Evolutionary conservation across 2,888 invertebrate species (phyloP), one percentile per base, ranked within the genome.

Genomic region (Parnassius smintheus): DNA sequence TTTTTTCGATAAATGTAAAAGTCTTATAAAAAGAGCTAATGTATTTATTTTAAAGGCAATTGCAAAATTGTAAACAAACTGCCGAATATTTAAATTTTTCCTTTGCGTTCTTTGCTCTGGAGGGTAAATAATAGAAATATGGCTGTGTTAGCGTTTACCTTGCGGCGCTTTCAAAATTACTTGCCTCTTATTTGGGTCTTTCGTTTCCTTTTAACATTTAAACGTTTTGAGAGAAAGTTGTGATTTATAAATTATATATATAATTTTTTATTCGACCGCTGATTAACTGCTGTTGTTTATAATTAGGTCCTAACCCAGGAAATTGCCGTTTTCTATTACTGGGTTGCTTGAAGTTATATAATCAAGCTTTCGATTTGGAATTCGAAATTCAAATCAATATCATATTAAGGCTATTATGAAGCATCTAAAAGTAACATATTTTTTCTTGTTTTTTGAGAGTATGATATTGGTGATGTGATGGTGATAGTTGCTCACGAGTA

Each of bases 81-180:
- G 73, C 72, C 75, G 75, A 77, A 76, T 77, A 75, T 77, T 77
- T 76, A 75, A 78, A 76, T 74, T 75, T 75, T 73, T 74, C 70
- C 71, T 63, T 72, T 70, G 61, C 69, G 71, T 70, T 68, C 64
- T 64, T 65, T 64, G 66, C 60, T 66, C 56, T 65, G 62, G 65
- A 65, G 68, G 67, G 67, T 65, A 62, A 62, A 66, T 67, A 62
- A 64, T 61, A 70, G 70, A 68, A 72, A 69, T 72, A 66, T 64
- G 72, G 69, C 68, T 70, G 73, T 69, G 71, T 74, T 72, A 72
- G 72, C 70, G 66, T 64, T 65, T 70, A 73, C 73, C 75, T 69
- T 59, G 68, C 68, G 71, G 73, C 73, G 59, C 68, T 66, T 70
- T 67, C 65, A 65, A 74, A 74, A 75, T 73, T 74, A 71, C 73